A percentile compares a stretch with the other conserved stretches of the same genome.
phyloP scores from a whole-genome alignment of 2,797 vertebrate genomes.

The Pseudochirops cupreus region DNA sequence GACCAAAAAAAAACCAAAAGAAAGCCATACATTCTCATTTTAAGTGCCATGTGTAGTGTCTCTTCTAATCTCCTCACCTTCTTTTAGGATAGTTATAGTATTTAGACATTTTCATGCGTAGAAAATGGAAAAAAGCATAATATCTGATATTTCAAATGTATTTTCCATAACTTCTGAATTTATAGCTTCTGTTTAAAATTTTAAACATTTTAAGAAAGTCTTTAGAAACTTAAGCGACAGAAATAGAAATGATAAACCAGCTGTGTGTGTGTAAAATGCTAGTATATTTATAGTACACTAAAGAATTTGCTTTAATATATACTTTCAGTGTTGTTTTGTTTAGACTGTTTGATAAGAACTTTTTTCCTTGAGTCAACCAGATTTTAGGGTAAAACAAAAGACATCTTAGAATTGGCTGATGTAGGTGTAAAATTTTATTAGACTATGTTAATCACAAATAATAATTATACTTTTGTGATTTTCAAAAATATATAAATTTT shows the following conservation, averaged over 20 bases:
- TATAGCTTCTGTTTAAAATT: not conserved
- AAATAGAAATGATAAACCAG: not conserved
- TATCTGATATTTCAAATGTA: not conserved
- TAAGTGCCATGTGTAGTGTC: not conserved
- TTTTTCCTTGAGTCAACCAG: not conserved
- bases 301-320: not conserved
- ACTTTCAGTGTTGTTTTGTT: not conserved
- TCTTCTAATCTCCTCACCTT: not conserved
- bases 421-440: not conserved
- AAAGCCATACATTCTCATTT: not conserved
- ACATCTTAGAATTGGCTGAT: not conserved
- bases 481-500: not conserved
- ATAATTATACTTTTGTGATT: not conserved
- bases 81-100: not conserved
- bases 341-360: not conserved
- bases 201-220: not conserved
- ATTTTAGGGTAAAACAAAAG: not conserved
- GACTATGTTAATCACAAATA: not conserved
- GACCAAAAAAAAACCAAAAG: not conserved
- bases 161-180: not conserved
- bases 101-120: not conserved
- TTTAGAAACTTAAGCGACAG: not conserved
- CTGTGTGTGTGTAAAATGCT: not conserved
- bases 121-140: not conserved
- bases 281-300: not conserved